phyloP scores from a whole-genome alignment of 2,888 invertebrate genomes.

The Cryptophagus acutangulus region DNA sequence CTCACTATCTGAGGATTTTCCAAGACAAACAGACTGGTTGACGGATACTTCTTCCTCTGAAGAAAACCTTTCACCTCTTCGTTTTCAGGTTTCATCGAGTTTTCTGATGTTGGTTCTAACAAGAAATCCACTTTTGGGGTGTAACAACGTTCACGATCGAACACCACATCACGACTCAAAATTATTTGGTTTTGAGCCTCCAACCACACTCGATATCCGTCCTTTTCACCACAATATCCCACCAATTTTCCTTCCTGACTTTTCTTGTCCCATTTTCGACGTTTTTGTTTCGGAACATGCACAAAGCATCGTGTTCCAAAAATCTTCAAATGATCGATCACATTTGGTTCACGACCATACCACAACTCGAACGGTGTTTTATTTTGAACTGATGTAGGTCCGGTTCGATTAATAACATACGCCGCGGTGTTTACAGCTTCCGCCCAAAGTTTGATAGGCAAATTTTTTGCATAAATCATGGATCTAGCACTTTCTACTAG shows the following conservation, averaged over 20 bases:
- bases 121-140: constrained; percentile 27
- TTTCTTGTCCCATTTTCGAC: constrained; percentile 14
- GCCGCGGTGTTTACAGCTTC: too few species aligned
- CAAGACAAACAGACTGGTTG: too few species aligned
- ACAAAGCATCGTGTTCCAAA: constrained; percentile 23
- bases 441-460: constrained; percentile 10
- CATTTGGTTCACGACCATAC: constrained; percentile 18
- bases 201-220: too few species aligned
- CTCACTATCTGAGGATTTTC: constrained; percentile 3
- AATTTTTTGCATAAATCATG: constrained; percentile 15
- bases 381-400: not conserved
- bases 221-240: constrained; percentile 19
- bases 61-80: too few species aligned
- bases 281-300: constrained; percentile 17
- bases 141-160: too few species aligned
- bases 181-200: constrained; percentile 18
- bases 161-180: too few species aligned
- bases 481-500: too few species aligned
- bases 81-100: too few species aligned
- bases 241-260: constrained; percentile 16
- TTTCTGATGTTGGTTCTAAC: too few species aligned
- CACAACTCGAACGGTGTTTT: constrained; percentile 5
- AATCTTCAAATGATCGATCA: constrained; percentile 20
- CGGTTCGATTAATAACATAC: not conserved
- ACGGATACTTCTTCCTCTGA: too few species aligned